A percentile compares a stretch with the other conserved stretches of the same genome.
Evolutionary conservation across 2,797 vertebrate species (phyloP).

Genomic region (Acomys russatus): DNA sequence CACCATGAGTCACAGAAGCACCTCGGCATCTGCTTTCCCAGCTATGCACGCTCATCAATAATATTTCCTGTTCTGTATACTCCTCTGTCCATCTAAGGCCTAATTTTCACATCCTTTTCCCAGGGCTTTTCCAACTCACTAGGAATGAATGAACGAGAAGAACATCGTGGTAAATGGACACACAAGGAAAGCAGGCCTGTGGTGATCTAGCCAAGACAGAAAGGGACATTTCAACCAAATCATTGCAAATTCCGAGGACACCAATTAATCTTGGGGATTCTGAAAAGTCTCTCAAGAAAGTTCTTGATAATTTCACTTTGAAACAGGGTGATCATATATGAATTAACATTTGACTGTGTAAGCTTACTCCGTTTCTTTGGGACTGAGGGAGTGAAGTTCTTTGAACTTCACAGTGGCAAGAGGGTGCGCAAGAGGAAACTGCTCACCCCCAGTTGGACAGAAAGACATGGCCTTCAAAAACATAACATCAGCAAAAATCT

Average conservation of each 20-base stretch:
- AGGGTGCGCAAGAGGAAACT: neutral
- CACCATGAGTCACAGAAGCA: no score
- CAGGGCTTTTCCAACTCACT: neutral
- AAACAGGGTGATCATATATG: neutral
- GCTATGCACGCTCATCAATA: neutral
- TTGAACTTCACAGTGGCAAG: neutral
- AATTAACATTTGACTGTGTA: neutral
- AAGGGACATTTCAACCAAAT: neutral
- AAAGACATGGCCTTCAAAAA: neutral
- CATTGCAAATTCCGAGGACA: neutral
- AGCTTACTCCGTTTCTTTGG: neutral
- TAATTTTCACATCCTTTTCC: neutral
- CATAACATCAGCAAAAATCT: neutral
- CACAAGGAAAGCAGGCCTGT: neutral
- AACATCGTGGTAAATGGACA: neutral
- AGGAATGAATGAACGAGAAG: neutral
- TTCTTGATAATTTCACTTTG: neutral
- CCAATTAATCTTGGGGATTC: neutral
- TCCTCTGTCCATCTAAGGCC: neutral
- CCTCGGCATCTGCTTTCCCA: neutral
- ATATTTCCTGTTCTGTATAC: neutral
- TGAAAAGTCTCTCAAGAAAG: slow-evolving; percentile 28
- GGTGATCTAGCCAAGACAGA: neutral
- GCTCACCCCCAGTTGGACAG: neutral
- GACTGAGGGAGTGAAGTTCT: neutral